Percentiles rank a stretch among this genome's conserved stretches.
Evolutionary conservation across 2,797 vertebrate genomes (phyloP).

Genomic region (Hylomyscus alleni): DNA sequence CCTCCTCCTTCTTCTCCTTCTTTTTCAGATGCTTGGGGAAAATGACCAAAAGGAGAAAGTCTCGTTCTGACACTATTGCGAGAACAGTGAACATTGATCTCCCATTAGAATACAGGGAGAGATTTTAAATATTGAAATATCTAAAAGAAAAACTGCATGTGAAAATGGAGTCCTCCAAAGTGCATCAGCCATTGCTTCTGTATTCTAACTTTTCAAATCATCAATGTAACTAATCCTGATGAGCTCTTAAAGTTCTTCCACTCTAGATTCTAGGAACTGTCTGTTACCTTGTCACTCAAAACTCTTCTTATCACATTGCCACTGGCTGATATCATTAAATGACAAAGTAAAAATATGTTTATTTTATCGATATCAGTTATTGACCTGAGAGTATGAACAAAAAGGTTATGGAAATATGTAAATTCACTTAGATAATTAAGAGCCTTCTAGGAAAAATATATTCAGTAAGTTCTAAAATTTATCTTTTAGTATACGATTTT

Average conservation of each 20-base stretch:
- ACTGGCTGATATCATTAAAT: neutral
- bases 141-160: neutral
- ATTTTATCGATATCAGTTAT: neutral
- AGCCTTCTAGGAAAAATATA: neutral
- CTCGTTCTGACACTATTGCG: neutral
- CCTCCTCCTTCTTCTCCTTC: no score
- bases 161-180: neutral
- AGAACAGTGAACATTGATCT: no score
- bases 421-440: neutral
- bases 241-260: neutral
- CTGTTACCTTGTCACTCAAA: neutral
- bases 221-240: neutral
- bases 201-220: neutral
- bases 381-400: neutral
- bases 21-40: neutral
- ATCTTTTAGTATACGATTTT: neutral
- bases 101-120: neutral
- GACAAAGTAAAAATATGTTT: neutral
- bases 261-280: neutral
- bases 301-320: neutral
- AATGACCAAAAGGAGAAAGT: neutral
- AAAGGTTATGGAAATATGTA: neutral
- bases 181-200: neutral
- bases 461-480: neutral
- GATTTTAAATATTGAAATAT: neutral